Evolutionary conservation across 1,140 invertebrate genomes (phyloP).

Genomic region (Kradibia gibbosae): DNA sequence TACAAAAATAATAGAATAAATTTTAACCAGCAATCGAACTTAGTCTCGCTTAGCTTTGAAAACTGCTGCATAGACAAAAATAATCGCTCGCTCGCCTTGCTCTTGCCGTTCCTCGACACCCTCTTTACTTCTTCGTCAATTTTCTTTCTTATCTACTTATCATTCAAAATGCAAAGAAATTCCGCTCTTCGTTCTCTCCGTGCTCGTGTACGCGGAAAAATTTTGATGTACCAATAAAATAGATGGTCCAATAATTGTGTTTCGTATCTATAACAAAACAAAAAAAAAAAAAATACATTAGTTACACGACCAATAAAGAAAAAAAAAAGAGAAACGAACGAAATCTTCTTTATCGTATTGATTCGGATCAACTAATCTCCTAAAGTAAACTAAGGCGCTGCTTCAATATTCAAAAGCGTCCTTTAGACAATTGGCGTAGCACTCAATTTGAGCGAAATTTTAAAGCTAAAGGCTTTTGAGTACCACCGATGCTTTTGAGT

Average conservation of each 20-base stretch:
- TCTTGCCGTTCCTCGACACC: slow-evolving; percentile 12
- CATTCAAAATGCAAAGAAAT: not conserved
- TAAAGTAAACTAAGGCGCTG: not conserved
- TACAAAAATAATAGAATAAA: not conserved
- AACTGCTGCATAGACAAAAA: not conserved
- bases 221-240: not conserved
- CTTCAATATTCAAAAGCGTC: not conserved
- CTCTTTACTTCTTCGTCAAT: not conserved
- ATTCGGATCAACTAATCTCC: not conserved
- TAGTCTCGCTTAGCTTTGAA: not conserved
- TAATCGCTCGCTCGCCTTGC: slow-evolving; percentile 32
- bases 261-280: not conserved
- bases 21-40: not conserved
- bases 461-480: not conserved
- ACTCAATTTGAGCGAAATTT: slow-evolving; percentile 30
- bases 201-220: not conserved
- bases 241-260: not conserved
- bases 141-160: not conserved
- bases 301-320: not conserved
- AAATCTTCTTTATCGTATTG: not conserved
- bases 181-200: not conserved
- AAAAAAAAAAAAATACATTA: no score
- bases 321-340: not conserved
- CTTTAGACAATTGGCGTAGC: not conserved
- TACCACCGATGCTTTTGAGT: no score